Base-by-base conservation (phyloP, 1,140 invertebrate genomes). In the Eueides isabella region DNA sequence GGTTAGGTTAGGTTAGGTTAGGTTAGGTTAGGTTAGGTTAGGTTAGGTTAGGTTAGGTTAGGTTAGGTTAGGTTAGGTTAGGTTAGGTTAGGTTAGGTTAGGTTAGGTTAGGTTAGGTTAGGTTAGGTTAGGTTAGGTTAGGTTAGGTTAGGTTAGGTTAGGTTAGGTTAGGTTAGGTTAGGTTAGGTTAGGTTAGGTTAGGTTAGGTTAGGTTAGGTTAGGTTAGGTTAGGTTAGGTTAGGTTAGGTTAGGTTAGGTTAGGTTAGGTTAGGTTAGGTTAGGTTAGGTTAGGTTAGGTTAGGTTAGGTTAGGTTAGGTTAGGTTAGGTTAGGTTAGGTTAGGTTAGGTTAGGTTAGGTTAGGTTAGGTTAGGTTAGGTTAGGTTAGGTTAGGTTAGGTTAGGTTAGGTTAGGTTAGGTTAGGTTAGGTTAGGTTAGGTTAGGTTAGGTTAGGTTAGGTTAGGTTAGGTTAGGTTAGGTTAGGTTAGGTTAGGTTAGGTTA, bases 21-120 rank as follows among this genome's bases (percentile, higher is more conserved):
- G 77, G 77, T 79, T 79, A 79, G 77, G 80, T 82, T 77, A 77
- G 76, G 76, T 78, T 78, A 78, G 76, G 68, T 70, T 79, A 73
- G 77, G 73, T 79, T 78, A 78, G 76, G 76, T 78, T 77, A 73
- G 71, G 75, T 77, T 67, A 67, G 66, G 77, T 78, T 78, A 78
- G 77, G 76, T 78, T 78, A 75, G 77, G 73, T 78, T 78, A 78
- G 77, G 77, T 78, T 78, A 72, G 69, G 62, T 64, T 74, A 72
- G 63, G 63, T 65, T 65, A 65, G 73, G 73, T 75, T 75, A 75
- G 73, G 73, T 75, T 75, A 75, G 73, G 73, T 75, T 75, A 75
- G 73, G 73, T 75, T 75, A 75, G 73, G 73, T 75, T 75, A 75
- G 73, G 73, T 75, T 75, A 75, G 73, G 73, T 75, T 75, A 70